These are phyloP conservation scores for Seira ritae DNA, from an alignment of 2,888 invertebrate genomes.

Conservation along the genomic window DNA sequence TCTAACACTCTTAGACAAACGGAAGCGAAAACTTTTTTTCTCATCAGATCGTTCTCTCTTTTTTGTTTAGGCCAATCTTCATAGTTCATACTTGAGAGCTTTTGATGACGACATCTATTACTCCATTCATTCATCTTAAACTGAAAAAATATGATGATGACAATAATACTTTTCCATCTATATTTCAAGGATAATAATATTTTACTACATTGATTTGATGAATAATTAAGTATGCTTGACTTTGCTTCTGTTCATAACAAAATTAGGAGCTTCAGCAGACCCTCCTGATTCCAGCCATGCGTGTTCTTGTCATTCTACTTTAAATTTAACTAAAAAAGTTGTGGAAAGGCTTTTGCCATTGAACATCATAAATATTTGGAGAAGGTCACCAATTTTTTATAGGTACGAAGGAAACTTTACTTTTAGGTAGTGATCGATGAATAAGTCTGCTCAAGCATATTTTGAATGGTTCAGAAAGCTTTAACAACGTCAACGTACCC, in stretches of 20 bases:
- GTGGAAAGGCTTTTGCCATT: no score
- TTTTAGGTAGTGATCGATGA: no score
- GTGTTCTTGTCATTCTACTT: no score
- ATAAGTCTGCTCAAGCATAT: no score
- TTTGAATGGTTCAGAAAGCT: no score
- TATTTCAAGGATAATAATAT: conserved; percentile 15
- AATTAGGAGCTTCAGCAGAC: conserved; percentile 21
- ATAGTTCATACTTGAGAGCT: conserved; percentile 1
- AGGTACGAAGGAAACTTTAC: no score
- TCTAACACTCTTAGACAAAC: background rate
- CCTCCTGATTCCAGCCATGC: no score
- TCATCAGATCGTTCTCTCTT: conserved; percentile 41
- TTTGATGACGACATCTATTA: conserved; percentile 47
- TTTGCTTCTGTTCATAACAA: conserved; percentile 1
- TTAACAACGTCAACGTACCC: background rate
- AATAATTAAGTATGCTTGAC: background rate
- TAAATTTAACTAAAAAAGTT: no score
- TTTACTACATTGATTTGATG: background rate
- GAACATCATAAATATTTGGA: no score
- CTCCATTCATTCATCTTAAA: conserved; percentile 9
- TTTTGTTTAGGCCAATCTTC: conserved; percentile 21
- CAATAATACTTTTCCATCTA: conserved; percentile 26
- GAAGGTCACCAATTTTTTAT: no score
- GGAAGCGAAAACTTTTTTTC: conserved; percentile 38
- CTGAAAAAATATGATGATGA: background rate